Evolutionary conservation across 2,888 invertebrate species (phyloP).

Genomic region (Lacanobia oleracea): DNA sequence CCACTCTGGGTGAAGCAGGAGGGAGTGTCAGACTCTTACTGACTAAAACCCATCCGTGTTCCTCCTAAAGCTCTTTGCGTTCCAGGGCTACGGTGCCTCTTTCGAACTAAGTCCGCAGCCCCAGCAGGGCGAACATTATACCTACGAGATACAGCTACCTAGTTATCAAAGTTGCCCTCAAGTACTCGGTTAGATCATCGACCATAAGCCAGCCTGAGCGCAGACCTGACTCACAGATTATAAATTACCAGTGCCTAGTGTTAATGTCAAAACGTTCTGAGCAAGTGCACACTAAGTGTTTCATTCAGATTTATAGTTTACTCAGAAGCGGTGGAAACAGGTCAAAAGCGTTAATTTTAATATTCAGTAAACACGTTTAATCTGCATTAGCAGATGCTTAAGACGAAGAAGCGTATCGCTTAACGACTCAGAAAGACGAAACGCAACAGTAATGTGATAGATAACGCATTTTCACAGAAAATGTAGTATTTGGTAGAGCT

Average conservation of each 20-base stretch:
- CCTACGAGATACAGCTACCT: too few relatives aligned
- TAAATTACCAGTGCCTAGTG: constrained; percentile 41
- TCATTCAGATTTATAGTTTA: constrained; percentile 38
- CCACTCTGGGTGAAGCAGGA: too few relatives aligned
- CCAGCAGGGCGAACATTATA: too few relatives aligned
- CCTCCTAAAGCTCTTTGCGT: too few relatives aligned
- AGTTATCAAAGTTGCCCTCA: constrained; percentile 5
- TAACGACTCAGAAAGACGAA: neutral
- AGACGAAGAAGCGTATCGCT: neutral
- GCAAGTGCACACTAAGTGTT: constrained; percentile 42
- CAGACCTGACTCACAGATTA: constrained; percentile 53
- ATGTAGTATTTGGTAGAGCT: too few relatives aligned
- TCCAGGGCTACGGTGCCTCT: too few relatives aligned
- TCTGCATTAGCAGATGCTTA: neutral
- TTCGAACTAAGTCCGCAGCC: too few relatives aligned
- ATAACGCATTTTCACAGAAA: too few relatives aligned
- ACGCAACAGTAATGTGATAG: neutral
- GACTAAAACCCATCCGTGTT: too few relatives aligned
- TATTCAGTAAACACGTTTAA: neutral
- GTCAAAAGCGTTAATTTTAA: neutral
- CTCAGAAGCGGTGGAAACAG: constrained; percentile 22
- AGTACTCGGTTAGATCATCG: constrained; percentile 50
- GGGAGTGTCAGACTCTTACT: too few relatives aligned
- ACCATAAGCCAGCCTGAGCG: constrained; percentile 38
- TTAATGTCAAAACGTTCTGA: constrained; percentile 51